Percentiles rank a stretch among this genome's conserved stretches.
Evolutionary conservation across 2,797 vertebrate genomes (phyloP).

Genomic region (Xyrichtys novacula): DNA sequence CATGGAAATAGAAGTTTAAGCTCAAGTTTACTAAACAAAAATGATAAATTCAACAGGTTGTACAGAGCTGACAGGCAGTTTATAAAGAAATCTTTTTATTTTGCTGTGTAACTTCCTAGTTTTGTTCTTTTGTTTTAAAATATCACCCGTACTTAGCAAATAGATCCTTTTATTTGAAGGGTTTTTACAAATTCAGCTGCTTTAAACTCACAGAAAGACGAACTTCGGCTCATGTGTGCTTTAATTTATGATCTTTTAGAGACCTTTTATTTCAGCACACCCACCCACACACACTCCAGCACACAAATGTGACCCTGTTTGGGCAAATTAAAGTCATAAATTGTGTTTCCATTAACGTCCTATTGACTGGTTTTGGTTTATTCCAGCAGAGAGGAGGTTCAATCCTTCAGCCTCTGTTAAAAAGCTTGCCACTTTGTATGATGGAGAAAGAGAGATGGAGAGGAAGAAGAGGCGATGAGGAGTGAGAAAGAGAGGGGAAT

Average conservation of each 20-base stretch:
- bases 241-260: conserved; percentile 32
- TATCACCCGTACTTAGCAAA: no score
- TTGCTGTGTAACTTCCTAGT: no score
- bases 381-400: conserved; percentile 48
- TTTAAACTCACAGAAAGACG: conserved; percentile 5
- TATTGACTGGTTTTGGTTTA: conserved; percentile 67
- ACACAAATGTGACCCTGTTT: conserved; percentile 46
- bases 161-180: no score
- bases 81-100: no score
- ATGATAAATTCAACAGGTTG: no score
- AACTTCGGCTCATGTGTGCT: background rate
- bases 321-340: conserved; percentile 72
- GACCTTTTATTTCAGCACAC: conserved; percentile 31
- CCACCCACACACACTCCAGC: conserved; percentile 11
- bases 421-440: conserved; percentile 39
- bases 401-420: conserved; percentile 46
- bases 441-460: conserved; percentile 24
- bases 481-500: no score
- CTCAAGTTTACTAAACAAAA: no score
- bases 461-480: background rate
- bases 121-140: no score
- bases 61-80: no score
- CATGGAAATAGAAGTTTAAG: no score
- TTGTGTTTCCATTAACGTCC: conserved; percentile 66
- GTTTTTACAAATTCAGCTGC: conserved; percentile 8